Conservation (phyloP, 2,888 invertebrate genomes). For the Perizoma flavofasciatum region DNA sequence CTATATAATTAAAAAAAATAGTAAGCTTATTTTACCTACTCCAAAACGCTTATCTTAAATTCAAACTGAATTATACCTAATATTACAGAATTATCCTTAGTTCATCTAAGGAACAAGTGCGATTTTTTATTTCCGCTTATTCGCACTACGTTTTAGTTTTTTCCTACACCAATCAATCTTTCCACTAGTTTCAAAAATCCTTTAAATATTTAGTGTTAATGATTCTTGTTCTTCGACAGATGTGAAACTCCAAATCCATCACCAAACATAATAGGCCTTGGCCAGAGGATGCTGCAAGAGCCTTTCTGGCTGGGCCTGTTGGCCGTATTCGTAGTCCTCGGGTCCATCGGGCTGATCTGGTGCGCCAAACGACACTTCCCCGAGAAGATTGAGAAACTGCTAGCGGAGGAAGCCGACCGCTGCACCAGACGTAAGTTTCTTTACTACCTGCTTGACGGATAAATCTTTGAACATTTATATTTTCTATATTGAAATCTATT, state of each 20-base stretch:
- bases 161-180: too few species aligned
- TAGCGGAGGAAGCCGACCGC: slow-evolving; percentile 91
- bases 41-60: too few species aligned
- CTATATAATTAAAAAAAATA: too few species aligned
- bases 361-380: slow-evolving; percentile 94
- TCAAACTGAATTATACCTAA: too few species aligned
- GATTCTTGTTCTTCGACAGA: slow-evolving; percentile 69
- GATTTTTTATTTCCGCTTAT: too few species aligned
- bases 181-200: too few species aligned
- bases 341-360: slow-evolving; percentile 91
- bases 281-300: slow-evolving; percentile 92
- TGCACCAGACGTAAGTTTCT: slow-evolving; percentile 86
- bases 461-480: slow-evolving; percentile 74
- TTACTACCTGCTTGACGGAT: slow-evolving; percentile 49
- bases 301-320: slow-evolving; percentile 95
- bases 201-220: not conserved
- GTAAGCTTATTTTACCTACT: too few species aligned
- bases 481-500: slow-evolving; percentile 44
- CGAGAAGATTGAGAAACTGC: slow-evolving; percentile 91
- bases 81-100: too few species aligned
- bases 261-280: slow-evolving; percentile 81
- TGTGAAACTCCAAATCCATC: slow-evolving; percentile 88
- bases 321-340: slow-evolving; percentile 91
- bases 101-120: too few species aligned
- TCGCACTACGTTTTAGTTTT: too few species aligned